Conservation (phyloP, 2,797 vertebrate species). For the Basileuterus tristriatus region DNA sequence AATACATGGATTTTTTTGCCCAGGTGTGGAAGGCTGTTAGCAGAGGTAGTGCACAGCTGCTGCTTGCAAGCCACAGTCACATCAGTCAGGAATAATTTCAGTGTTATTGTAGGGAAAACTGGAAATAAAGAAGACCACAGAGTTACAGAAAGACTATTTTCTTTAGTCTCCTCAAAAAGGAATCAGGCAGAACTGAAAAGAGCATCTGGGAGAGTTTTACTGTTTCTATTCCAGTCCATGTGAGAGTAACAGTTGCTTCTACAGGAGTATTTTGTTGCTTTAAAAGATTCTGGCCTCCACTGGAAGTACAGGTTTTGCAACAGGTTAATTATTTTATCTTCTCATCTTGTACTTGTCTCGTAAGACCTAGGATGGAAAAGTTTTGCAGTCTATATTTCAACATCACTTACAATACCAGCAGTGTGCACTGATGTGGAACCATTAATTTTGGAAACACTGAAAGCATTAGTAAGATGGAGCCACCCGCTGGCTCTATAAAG, state of each 20-base stretch:
- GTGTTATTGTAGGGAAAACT: neutral
- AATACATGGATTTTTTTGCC: neutral
- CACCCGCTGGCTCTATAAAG: neutral
- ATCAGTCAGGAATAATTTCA: neutral
- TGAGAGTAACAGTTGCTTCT: neutral
- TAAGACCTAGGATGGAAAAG: neutral
- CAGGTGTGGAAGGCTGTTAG: neutral
- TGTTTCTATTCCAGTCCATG: neutral
- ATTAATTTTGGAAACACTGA: neutral
- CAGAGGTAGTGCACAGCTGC: fast-evolving
- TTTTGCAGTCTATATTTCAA: neutral
- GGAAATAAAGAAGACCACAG: neutral
- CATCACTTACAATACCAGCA: neutral
- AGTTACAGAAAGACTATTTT: fast-evolving
- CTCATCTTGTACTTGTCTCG: neutral
- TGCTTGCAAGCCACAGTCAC: neutral
- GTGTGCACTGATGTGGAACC: neutral
- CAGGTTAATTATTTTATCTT: neutral
- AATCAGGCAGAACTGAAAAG: neutral
- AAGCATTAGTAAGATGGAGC: neutral
- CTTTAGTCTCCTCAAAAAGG: neutral
- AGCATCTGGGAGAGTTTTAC: neutral
- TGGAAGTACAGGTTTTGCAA: neutral
- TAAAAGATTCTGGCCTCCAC: neutral
- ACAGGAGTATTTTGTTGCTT: neutral